phyloP scores from a whole-genome alignment of 2,888 invertebrate genomes.

The Allygus modestus region DNA sequence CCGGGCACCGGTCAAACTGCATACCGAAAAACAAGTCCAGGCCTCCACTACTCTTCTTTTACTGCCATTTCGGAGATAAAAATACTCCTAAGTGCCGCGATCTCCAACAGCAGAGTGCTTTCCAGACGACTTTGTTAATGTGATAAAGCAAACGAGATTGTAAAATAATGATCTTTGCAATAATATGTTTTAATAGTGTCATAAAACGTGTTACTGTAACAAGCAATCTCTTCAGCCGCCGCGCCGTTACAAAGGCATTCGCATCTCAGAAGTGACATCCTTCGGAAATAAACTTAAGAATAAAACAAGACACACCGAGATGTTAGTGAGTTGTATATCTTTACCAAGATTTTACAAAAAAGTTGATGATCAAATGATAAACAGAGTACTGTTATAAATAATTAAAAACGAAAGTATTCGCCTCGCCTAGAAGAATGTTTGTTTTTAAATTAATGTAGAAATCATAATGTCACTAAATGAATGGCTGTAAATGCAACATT shows the following conservation, averaged over 20 bases:
- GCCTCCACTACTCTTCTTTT: conserved; percentile 40
- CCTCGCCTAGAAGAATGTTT: no score
- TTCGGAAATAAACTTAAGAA: background rate
- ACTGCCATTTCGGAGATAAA: conserved; percentile 41
- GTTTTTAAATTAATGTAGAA: no score
- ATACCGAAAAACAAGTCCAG: conserved; percentile 57
- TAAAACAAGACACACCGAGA: no score
- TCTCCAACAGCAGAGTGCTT: background rate
- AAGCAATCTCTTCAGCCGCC: background rate
- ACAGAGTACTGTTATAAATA: no score
- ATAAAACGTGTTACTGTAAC: background rate
- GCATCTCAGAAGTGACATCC: background rate
- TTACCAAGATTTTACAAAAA: no score
- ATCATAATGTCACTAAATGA: no score
- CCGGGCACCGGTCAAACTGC: conserved; percentile 49
- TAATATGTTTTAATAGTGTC: conserved; percentile 18
- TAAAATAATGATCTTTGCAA: conserved; percentile 19
- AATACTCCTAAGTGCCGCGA: conserved; percentile 31
- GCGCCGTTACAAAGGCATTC: no score
- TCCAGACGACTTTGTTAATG: conserved; percentile 38
- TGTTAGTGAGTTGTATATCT: no score
- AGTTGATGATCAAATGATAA: no score
- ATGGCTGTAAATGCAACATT: no score
- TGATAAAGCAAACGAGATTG: background rate
- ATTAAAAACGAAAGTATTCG: no score